phyloP scores from a whole-genome alignment of 1,140 invertebrate genomes.

The Micrasema minimum region DNA sequence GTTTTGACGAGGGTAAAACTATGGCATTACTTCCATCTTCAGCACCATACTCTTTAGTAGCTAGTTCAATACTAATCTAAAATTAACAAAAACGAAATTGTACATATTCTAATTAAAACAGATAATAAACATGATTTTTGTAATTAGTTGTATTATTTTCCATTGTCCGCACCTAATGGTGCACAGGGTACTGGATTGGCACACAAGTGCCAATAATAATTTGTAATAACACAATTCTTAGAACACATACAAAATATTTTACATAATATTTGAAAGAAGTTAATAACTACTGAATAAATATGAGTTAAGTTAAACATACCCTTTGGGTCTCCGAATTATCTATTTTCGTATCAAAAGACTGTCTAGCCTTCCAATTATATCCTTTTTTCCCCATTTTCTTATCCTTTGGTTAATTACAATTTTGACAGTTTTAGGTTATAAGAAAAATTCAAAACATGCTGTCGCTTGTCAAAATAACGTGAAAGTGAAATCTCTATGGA shows the following conservation, averaged over 20 bases:
- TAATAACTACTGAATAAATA: no score
- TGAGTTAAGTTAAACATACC: no score
- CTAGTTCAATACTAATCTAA: slow-evolving; percentile 75
- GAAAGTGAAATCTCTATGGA: slow-evolving; percentile 21
- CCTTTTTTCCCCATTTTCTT: slow-evolving; percentile 72
- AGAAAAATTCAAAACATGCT: slow-evolving; percentile 24
- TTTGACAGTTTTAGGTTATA: slow-evolving; percentile 41
- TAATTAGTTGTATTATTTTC: no score
- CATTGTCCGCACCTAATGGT: no score
- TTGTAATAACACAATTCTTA: no score
- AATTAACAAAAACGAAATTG: no score
- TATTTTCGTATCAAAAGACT: slow-evolving; percentile 74
- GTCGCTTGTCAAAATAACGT: background rate
- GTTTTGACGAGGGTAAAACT: slow-evolving; percentile 84
- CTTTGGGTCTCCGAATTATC: slow-evolving; percentile 76
- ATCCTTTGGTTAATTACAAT: background rate
- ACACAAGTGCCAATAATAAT: no score
- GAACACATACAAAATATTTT: no score
- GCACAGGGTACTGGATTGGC: no score
- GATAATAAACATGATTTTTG: no score
- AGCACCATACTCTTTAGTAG: slow-evolving; percentile 66
- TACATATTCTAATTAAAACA: no score
- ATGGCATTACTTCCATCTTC: slow-evolving; percentile 82
- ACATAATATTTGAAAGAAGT: no score
- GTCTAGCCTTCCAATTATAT: slow-evolving; percentile 82